These are phyloP conservation scores for Solen grandis DNA, from an alignment of 1,140 invertebrate species.

Conservation along the genomic window DNA sequence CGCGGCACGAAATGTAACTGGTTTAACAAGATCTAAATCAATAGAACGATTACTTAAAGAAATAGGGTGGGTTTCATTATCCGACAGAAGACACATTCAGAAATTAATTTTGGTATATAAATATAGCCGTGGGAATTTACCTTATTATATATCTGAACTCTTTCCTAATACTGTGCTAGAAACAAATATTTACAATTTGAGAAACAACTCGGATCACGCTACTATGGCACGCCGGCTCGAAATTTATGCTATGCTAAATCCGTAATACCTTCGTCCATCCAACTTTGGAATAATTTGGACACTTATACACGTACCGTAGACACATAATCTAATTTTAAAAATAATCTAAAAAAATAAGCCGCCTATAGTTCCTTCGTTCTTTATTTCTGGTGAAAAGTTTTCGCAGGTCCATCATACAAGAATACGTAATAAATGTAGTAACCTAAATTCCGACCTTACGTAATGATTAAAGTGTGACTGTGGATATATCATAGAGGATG, in stretches of 20 bases:
- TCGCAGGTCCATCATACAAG: too few species aligned
- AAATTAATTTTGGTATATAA: slow-evolving; percentile 14
- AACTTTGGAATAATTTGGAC: slow-evolving; percentile 24
- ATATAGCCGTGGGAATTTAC: too few species aligned
- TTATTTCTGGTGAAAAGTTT: slow-evolving; percentile 17
- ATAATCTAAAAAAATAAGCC: slow-evolving; percentile 11
- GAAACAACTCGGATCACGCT: too few species aligned
- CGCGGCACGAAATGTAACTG: slow-evolving; percentile 20
- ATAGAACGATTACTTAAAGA: slow-evolving; percentile 7
- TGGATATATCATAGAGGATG: too few species aligned
- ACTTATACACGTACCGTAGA: neutral
- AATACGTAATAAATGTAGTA: too few species aligned
- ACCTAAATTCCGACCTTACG: too few species aligned
- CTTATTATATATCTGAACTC: too few species aligned
- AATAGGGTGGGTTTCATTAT: slow-evolving; percentile 28
- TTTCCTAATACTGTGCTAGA: too few species aligned
- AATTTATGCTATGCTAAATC: slow-evolving; percentile 22
- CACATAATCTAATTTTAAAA: slow-evolving; percentile 3
- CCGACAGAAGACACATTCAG: slow-evolving; percentile 29
- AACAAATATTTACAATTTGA: too few species aligned
- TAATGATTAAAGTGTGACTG: slow-evolving; percentile 6
- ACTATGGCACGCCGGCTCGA: neutral
- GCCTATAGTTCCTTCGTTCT: slow-evolving; percentile 10
- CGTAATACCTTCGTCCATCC: neutral
- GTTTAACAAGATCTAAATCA: slow-evolving; percentile 27